Conservation (phyloP, 2,113 vertebrate genomes). For the Glaucidium brasilianum region DNA sequence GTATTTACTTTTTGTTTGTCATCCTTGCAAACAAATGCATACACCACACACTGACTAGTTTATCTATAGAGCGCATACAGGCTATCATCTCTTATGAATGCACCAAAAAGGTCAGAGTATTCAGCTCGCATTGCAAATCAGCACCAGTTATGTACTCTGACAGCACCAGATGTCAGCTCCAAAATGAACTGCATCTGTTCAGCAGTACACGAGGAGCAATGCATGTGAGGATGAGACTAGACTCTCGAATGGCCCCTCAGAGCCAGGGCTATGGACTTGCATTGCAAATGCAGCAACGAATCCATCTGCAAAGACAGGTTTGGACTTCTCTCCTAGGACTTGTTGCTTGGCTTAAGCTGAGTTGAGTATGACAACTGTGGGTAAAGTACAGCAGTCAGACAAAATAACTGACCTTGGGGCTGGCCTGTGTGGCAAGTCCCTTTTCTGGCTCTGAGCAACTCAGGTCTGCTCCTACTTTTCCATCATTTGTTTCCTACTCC, state of each 20-base stretch:
- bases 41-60: neutral
- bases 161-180: slow-evolving; percentile 63
- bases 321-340: neutral
- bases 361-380: neutral
- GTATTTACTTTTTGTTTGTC: neutral
- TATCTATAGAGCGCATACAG: neutral
- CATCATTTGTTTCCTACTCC: neutral
- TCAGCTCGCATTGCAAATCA: slow-evolving; percentile 62
- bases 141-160: slow-evolving; percentile 46
- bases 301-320: neutral
- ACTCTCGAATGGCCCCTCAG: neutral
- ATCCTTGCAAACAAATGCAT: neutral
- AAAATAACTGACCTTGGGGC: neutral
- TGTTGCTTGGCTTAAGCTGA: neutral
- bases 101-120: slow-evolving; percentile 4
- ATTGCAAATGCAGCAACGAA: neutral
- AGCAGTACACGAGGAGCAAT: neutral
- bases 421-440: neutral
- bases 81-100: neutral
- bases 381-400: neutral
- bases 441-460: neutral
- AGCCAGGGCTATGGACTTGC: neutral
- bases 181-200: slow-evolving; percentile 56
- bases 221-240: neutral
- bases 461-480: neutral